These are phyloP conservation scores for Archocentrus centrarchus DNA, from an alignment of 2,113 vertebrate genomes.

Conservation along the genomic window DNA sequence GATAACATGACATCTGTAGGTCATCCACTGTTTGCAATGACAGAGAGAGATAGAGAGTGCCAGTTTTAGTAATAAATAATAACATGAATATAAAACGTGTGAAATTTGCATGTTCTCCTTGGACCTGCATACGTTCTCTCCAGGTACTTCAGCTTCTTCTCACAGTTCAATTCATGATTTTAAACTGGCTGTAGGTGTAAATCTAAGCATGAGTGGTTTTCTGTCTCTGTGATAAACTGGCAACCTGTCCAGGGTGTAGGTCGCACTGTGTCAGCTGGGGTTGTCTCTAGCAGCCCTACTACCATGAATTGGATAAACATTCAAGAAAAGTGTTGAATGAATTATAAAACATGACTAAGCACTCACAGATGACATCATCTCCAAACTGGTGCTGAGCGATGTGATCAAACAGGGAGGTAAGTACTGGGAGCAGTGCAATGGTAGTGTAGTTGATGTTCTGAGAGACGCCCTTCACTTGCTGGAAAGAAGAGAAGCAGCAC, in stretches of 20 bases:
- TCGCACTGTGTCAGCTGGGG: no score
- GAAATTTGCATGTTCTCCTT: not conserved
- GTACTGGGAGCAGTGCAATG: conserved; percentile 90
- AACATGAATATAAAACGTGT: not conserved
- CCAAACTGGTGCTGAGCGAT: conserved; percentile 94
- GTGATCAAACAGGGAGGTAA: conserved; percentile 94
- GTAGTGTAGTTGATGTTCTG: conserved; percentile 97
- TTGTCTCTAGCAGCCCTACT: no score
- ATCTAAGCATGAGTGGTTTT: no score
- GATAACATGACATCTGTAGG: conserved; percentile 94
- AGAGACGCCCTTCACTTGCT: conserved; percentile 91
- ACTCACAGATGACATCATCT: conserved; percentile 91
- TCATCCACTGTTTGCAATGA: conserved; percentile 86
- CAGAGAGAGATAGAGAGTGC: not conserved
- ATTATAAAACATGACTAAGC: not conserved
- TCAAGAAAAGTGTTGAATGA: not conserved
- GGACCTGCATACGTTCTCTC: not conserved
- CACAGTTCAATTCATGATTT: not conserved
- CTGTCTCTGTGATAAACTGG: not conserved
- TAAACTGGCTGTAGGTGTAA: not conserved
- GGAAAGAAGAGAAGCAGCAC: conserved; percentile 13
- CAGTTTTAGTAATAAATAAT: not conserved
- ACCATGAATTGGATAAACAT: not conserved
- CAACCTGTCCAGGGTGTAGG: not conserved
- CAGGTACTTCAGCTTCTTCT: not conserved